phyloP scores from a whole-genome alignment of 2,113 vertebrate species.

The Craseonycteris thonglongyai region DNA sequence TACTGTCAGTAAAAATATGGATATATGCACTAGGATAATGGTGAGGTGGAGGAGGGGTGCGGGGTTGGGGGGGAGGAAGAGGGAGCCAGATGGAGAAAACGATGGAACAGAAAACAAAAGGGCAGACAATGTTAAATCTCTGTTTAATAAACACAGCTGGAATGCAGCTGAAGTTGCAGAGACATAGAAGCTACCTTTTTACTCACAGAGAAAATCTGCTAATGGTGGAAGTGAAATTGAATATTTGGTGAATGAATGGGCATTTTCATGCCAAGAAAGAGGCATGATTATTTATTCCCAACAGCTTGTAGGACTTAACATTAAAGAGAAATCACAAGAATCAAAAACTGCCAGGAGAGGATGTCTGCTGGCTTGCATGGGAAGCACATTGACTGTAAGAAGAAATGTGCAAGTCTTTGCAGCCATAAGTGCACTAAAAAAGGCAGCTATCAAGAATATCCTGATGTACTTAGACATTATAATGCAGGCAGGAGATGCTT shows the following conservation, averaged over 20 bases:
- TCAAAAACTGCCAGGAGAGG: neutral
- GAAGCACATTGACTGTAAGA: constrained; percentile 4
- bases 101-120: constrained; percentile 60
- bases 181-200: constrained; percentile 55
- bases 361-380: neutral
- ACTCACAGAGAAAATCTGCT: constrained; percentile 54
- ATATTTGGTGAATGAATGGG: constrained; percentile 53
- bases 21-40: constrained; percentile 34
- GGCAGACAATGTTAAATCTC: constrained; percentile 62
- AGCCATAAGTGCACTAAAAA: neutral
- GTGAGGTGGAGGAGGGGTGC: too few relatives aligned
- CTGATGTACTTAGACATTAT: neutral
- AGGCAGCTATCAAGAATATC: neutral
- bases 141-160: constrained; percentile 75
- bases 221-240: constrained; percentile 60
- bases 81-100: constrained; percentile 56
- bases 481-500: neutral
- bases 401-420: constrained; percentile 9
- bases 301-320: constrained; percentile 47
- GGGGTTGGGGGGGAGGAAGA: too few relatives aligned
- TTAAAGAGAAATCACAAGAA: constrained; percentile 50
- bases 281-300: constrained; percentile 57
- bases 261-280: constrained; percentile 52
- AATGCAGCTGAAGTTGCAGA: constrained; percentile 64
- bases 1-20: constrained; percentile 63